A percentile compares a stretch with the other conserved stretches of the same genome.
Evolutionary conservation across 2,797 vertebrate species (phyloP).

Genomic region (Tauraco hartlaubi): DNA sequence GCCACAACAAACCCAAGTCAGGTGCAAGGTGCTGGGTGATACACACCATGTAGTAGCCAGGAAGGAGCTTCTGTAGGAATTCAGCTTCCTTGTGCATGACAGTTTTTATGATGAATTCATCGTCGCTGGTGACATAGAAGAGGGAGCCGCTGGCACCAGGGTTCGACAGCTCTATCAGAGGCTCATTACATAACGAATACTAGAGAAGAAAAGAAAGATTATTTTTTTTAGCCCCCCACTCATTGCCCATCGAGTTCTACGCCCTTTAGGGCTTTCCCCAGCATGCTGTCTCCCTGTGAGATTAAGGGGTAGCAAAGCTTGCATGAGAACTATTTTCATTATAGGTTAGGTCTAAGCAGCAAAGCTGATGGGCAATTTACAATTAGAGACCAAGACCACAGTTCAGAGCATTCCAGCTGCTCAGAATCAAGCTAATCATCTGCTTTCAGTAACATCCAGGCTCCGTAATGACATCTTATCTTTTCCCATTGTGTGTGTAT

Average conservation of each 20-base stretch:
- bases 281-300: neutral
- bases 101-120: constrained; percentile 98
- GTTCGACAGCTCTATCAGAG: constrained; percentile 96
- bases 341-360: neutral
- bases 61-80: constrained; percentile 97
- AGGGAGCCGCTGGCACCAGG: constrained; percentile 96
- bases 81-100: constrained; percentile 99
- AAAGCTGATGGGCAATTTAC: neutral
- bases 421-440: constrained; percentile 18
- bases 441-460: constrained; percentile 1
- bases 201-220: constrained; percentile 42
- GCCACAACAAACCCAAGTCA: neutral
- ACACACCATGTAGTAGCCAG: constrained; percentile 98
- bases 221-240: neutral
- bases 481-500: neutral
- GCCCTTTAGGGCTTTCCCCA: neutral
- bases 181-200: constrained; percentile 97
- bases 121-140: constrained; percentile 96
- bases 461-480: constrained; percentile 20
- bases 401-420: constrained; percentile 6
- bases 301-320: neutral
- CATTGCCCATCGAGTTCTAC: neutral
- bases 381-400: constrained; percentile 12
- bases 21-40: neutral
- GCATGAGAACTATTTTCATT: neutral